Base-by-base conservation (phyloP, 2,113 vertebrate species). In the Odobenus rosmarus region DNA sequence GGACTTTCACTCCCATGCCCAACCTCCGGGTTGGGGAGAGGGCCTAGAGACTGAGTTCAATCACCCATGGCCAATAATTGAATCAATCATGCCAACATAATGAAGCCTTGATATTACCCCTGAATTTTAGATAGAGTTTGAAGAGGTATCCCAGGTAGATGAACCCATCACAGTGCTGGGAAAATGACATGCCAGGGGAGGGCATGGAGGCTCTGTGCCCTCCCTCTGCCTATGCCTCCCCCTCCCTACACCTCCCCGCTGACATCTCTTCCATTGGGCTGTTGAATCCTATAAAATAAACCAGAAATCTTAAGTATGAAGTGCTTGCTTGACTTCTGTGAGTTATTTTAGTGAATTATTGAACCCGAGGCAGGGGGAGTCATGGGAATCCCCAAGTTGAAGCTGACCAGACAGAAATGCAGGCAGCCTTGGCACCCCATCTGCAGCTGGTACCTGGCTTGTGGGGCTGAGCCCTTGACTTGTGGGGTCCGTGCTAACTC, bases 161-260 rank as follows among this genome's bases (percentile, higher is more conserved):
- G 18, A 55, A 55, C 36, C 62, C 19, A 85, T 21, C 81, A 33
- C 2, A 2, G 3, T 51, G 7, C 7, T 31, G 19, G 36, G 31
- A 74, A 16, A 18, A 6, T 33, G 14, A 9, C 19, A 12, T 24
- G 21, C 5, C 1, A 5, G 36, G 33, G 42, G 1, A 67, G 7
- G 14, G 31, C 4, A 57, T 10, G 8, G 31, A 21, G 51, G 19
- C 11, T 42, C 46, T 39, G 1, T 1, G 1, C 26, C 10, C 2
- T 81, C 28, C 69, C 13, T 7, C 31, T 31, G 6, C 21, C 28
- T 15, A 36, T 0, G 15, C 16, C 42, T 24, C 23, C 4, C 12
- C 4, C 28, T 31, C 8, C 21, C 28, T 15, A 36, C 0, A 11
- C 16, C 42, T 24, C 23, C 4, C 12, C 4, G 28, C 23, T 31